Base-by-base conservation (phyloP, 2,797 vertebrate species). In the Notolabrus celidotus region DNA sequence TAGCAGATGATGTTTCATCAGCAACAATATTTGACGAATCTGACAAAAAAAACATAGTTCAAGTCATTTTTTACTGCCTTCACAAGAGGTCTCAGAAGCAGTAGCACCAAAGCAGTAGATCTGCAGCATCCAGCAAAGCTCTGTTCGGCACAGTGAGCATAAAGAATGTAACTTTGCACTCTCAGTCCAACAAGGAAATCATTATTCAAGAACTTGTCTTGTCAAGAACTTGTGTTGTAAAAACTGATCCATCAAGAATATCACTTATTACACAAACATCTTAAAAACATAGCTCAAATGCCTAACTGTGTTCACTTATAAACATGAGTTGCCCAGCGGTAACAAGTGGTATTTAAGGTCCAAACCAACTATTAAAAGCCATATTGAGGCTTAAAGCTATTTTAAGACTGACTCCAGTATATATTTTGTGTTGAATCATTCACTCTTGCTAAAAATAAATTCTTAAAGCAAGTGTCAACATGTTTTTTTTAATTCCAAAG, bases 171-270 rank as follows among this genome's bases (percentile, higher is more conserved):
- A n/a, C n/a, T 12, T 2, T 33, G 42, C n/a, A 52, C 10, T 23
- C 11, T n/a, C 3, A 1, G 27, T 45, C 20, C 12, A 45, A 62
- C 2, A 5, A 67, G 34, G n/a, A 31, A 41, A 57, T 31, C 1
- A 7, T 41, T 46, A 25, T n/a, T 10, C 4, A 42, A n/a, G 6
- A 36, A 20, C 15, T 17, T 14, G 7, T 9, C 10, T 20, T 27
- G 3, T 27, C 3, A 27, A 27, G 3, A 7, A 4, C 10, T 36
- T 17, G 14, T 27, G 10, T 10, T 10, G 5, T 10, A 36, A 43
- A 50, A 67, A 46, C 45, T 7, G 31, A 50, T 53, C 25, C 15
- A 27, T 60, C 5, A 27, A 38, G 31, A 47, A 20, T 11, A 62
- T 15, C 27, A 12, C 12, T 61, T 3, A 2, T 29, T 22, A 56